Conservation (phyloP, 2,888 invertebrate genomes). For the Stramonita haemastoma region DNA sequence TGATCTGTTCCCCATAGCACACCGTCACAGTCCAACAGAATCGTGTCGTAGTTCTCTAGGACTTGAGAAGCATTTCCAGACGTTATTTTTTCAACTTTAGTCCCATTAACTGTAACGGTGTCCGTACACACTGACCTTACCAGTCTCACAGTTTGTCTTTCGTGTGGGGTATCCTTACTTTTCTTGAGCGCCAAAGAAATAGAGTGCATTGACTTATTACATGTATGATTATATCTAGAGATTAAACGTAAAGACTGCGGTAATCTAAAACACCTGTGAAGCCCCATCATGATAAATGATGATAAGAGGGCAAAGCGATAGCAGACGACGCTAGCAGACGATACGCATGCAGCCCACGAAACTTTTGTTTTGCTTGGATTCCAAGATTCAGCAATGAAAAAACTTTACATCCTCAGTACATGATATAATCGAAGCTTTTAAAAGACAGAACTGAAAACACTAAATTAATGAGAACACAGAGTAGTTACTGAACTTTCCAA, state of each 20-base stretch:
- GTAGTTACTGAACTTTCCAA: no score
- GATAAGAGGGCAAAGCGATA: neutral
- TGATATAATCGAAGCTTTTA: no score
- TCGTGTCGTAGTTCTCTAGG: constrained; percentile 62
- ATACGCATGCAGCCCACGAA: neutral
- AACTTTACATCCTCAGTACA: no score
- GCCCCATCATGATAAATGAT: neutral
- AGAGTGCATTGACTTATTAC: neutral
- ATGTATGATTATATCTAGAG: neutral
- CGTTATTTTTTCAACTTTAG: constrained; percentile 31
- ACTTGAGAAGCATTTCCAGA: constrained; percentile 43
- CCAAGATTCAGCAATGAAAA: no score
- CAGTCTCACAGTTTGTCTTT: neutral
- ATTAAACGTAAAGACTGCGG: neutral
- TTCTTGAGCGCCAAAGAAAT: no score
- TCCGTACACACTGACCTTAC: neutral
- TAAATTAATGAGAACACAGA: no score
- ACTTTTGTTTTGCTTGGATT: no score
- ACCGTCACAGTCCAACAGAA: constrained; percentile 70
- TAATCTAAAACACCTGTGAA: neutral
- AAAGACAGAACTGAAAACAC: no score
- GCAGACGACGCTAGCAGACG: constrained; percentile 29
- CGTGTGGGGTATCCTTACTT: neutral
- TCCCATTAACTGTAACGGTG: neutral
- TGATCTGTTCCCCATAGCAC: constrained; percentile 68